These are phyloP conservation scores for Halichondria panicea DNA, from an alignment of 37 sponge, comb jelly and placozoan genomes.

Conservation along the genomic window DNA sequence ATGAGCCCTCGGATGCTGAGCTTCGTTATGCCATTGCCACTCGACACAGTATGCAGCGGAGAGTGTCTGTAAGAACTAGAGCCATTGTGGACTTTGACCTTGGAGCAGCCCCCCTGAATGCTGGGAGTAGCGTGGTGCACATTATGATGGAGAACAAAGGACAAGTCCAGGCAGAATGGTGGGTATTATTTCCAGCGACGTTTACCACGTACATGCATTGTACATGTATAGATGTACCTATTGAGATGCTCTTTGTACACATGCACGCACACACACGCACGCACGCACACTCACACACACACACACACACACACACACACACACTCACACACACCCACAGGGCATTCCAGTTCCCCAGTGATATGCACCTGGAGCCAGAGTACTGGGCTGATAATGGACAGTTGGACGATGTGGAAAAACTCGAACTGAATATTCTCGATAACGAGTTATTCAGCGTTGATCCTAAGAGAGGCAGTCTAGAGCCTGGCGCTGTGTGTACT, in stretches of 20 bases:
- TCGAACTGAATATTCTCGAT: slow-evolving; percentile 67
- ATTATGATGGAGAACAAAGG: slow-evolving; percentile 71
- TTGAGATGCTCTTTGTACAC: no score
- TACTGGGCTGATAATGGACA: slow-evolving; percentile 93
- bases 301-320: no score
- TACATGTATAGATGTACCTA: no score
- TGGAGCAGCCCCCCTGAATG: slow-evolving; percentile 71
- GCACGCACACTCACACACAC: no score
- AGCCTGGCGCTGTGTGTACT: slow-evolving; percentile 59
- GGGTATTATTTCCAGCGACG: no score
- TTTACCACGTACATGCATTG: no score
- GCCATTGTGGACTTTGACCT: slow-evolving; percentile 80
- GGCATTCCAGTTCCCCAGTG: slow-evolving; percentile 92
- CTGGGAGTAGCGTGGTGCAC: slow-evolving; percentile 38
- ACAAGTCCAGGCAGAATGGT: slow-evolving; percentile 68
- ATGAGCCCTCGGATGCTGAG: slow-evolving; percentile 76
- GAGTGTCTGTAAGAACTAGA: slow-evolving; percentile 61
- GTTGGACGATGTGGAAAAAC: slow-evolving; percentile 69
- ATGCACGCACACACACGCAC: no score
- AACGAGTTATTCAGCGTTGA: slow-evolving; percentile 77
- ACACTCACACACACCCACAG: slow-evolving; percentile 10
- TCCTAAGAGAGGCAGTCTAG: slow-evolving; percentile 74
- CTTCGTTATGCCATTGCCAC: slow-evolving; percentile 85
- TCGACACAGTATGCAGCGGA: slow-evolving; percentile 72
- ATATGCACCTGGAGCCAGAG: slow-evolving; percentile 93